A percentile compares a stretch with the other conserved stretches of the same genome.
These are phyloP conservation scores for Ciconia maguari DNA, from an alignment of 2,113 vertebrate genomes.

Conservation along the genomic window DNA sequence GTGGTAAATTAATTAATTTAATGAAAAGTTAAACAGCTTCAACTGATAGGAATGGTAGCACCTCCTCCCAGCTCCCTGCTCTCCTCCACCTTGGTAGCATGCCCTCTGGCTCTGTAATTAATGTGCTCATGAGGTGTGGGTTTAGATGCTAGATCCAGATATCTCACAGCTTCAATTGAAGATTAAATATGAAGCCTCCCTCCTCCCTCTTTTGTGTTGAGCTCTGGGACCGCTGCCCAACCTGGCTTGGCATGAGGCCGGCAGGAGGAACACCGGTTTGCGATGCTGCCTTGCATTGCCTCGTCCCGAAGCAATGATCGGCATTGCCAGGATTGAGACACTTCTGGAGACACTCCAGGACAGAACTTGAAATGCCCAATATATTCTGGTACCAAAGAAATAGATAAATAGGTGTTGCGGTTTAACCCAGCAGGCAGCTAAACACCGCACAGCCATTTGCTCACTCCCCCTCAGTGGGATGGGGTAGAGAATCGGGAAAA, in stretches of 20 bases:
- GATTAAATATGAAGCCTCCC: neutral
- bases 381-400: neutral
- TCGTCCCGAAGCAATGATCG: rapidly evolving
- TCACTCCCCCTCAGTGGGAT: too few species aligned
- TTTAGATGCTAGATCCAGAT: neutral
- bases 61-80: neutral
- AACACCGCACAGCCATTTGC: too few species aligned
- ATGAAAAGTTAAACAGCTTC: neutral
- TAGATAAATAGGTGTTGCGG: neutral
- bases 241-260: neutral
- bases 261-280: neutral
- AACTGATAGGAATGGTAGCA: neutral
- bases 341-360: neutral
- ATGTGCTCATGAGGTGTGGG: neutral
- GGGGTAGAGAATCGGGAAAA: too few species aligned
- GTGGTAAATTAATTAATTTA: neutral
- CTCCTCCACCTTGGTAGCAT: neutral
- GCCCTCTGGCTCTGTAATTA: neutral
- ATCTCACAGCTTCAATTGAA: neutral
- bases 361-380: neutral
- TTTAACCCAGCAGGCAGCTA: too few species aligned
- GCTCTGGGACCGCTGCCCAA: neutral
- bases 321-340: neutral
- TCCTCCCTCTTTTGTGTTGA: neutral
- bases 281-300: neutral